Evolutionary conservation across 2,113 vertebrate genomes (phyloP).

Genomic region (Rhinoderma darwinii): DNA sequence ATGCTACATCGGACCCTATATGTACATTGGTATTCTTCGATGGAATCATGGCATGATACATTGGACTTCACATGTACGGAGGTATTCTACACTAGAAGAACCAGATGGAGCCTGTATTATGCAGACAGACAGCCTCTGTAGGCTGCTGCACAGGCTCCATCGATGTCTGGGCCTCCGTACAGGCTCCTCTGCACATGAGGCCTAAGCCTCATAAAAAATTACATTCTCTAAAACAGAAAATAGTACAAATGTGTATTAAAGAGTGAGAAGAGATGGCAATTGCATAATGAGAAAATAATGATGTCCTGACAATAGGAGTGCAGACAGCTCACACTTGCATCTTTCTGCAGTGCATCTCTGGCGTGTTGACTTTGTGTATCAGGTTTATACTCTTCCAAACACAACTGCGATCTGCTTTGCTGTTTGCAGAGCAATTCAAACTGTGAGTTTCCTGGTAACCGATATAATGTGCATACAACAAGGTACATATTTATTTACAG

Average conservation of each 20-base stretch:
- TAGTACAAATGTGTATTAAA: constrained; percentile 4
- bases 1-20: too few species aligned
- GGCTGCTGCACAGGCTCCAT: not conserved
- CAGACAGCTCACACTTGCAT: constrained; percentile 51
- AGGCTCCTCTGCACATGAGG: not conserved
- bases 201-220: not conserved
- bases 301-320: constrained; percentile 17
- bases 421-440: constrained; percentile 56
- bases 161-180: not conserved
- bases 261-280: constrained; percentile 42
- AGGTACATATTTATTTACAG: constrained; percentile 54
- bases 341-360: constrained; percentile 47
- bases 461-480: constrained; percentile 54
- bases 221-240: not conserved
- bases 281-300: constrained; percentile 55
- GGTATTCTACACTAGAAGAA: too few species aligned
- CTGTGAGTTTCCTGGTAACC: constrained; percentile 51
- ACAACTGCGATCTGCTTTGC: constrained; percentile 45
- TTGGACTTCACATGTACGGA: too few species aligned
- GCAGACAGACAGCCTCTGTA: too few species aligned
- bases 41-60: too few species aligned
- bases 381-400: constrained; percentile 54
- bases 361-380: constrained; percentile 59
- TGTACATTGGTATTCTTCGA: too few species aligned
- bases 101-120: too few species aligned